Conservation (phyloP, 1,140 invertebrate genomes). For the Procambarus clarkii region DNA sequence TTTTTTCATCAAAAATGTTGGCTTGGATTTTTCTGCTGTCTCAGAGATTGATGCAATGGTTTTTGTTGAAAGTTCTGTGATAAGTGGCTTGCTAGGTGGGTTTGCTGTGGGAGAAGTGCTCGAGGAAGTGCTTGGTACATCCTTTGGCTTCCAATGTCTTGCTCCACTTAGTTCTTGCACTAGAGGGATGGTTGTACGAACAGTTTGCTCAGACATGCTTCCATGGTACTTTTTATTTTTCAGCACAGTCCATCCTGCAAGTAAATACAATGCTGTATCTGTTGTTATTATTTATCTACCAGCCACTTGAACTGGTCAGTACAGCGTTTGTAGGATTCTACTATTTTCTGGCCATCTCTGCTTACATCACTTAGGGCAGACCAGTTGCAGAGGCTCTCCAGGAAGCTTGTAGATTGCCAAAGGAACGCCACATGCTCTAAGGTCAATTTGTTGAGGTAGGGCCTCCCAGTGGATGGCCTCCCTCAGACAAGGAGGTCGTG, state of each 20-base stretch:
- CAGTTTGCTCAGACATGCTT: conserved; percentile 77
- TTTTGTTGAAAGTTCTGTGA: conserved; percentile 78
- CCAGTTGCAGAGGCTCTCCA: too few species aligned
- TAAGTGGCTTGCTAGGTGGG: conserved; percentile 74
- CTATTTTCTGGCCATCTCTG: too few species aligned
- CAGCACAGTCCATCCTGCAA: conserved; percentile 78
- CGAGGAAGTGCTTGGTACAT: conserved; percentile 37
- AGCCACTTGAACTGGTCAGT: too few species aligned
- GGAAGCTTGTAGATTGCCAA: too few species aligned
- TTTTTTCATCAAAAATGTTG: conserved; percentile 76
- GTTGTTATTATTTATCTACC: too few species aligned
- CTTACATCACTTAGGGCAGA: too few species aligned
- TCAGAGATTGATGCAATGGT: conserved; percentile 74
- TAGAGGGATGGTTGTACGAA: conserved; percentile 58
- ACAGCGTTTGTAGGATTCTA: too few species aligned
- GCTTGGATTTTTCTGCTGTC: conserved; percentile 77
- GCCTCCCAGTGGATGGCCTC: too few species aligned
- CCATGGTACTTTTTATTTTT: conserved; percentile 84
- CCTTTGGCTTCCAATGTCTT: conserved; percentile 78
- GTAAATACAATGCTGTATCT: neutral
- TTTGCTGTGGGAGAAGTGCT: neutral
- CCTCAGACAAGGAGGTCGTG: too few species aligned
- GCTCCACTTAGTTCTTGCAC: conserved; percentile 81
- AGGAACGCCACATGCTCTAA: too few species aligned
- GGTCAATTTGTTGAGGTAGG: too few species aligned